phyloP scores from a whole-genome alignment of 2,797 vertebrate species.

The Anableps anableps region DNA sequence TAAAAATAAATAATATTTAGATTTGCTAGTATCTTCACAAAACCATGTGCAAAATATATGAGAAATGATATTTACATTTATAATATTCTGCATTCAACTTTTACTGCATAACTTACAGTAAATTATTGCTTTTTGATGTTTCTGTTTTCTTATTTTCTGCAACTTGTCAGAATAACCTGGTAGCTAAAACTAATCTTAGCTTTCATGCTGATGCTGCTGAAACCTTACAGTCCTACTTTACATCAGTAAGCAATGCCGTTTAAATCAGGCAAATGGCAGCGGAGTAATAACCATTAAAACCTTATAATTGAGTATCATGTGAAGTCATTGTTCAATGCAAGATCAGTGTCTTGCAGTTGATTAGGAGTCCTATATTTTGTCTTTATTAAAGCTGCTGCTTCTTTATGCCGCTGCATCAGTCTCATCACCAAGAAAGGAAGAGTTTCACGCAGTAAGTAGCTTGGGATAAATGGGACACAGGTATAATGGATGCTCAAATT shows the following conservation, averaged over 20 bases:
- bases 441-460: conserved; percentile 46
- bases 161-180: neutral
- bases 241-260: neutral
- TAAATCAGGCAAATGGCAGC: neutral
- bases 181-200: too few relatives aligned
- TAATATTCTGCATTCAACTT: neutral
- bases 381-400: conserved; percentile 12
- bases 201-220: too few relatives aligned
- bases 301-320: neutral
- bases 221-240: neutral
- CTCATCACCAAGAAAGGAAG: conserved; percentile 35
- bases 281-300: neutral
- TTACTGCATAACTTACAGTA: neutral
- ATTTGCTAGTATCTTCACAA: too few relatives aligned
- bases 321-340: too few relatives aligned
- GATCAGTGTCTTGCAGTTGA: neutral
- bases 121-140: neutral
- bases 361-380: neutral
- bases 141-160: neutral
- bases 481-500: too few relatives aligned
- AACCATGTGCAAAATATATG: too few relatives aligned
- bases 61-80: neutral
- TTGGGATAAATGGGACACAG: too few relatives aligned
- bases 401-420: conserved; percentile 45
- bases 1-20: too few relatives aligned